phyloP scores from a whole-genome alignment of 2,113 vertebrate species.

The Macroglossus sobrinus region DNA sequence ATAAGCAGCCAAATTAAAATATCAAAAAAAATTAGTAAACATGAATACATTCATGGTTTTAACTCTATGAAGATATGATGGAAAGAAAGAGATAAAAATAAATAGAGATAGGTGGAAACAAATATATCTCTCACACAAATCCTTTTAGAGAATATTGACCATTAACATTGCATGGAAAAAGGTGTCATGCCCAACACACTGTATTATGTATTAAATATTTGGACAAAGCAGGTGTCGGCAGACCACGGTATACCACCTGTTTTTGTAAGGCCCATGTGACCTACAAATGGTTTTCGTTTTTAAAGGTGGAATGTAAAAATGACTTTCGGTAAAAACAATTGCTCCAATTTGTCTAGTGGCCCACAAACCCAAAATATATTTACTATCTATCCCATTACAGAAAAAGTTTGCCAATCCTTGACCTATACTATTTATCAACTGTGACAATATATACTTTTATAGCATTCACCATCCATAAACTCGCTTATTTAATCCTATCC shows the following conservation, averaged over 20 bases:
- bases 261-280: background rate
- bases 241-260: background rate
- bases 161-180: background rate
- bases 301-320: background rate
- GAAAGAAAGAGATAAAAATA: background rate
- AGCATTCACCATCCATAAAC: background rate
- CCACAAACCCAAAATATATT: background rate
- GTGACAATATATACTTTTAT: background rate
- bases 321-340: background rate
- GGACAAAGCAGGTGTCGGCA: background rate
- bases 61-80: background rate
- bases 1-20: background rate
- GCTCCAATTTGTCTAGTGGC: background rate
- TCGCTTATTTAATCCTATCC: background rate
- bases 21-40: background rate
- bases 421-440: background rate
- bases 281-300: background rate
- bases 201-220: fast-evolving
- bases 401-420: background rate
- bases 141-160: background rate
- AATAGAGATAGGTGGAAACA: background rate
- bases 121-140: background rate
- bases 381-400: background rate
- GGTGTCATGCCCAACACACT: background rate
- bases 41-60: background rate